Evolutionary conservation across 1,140 invertebrate species (phyloP).

Genomic region (Oreohelix idahoensis): DNA sequence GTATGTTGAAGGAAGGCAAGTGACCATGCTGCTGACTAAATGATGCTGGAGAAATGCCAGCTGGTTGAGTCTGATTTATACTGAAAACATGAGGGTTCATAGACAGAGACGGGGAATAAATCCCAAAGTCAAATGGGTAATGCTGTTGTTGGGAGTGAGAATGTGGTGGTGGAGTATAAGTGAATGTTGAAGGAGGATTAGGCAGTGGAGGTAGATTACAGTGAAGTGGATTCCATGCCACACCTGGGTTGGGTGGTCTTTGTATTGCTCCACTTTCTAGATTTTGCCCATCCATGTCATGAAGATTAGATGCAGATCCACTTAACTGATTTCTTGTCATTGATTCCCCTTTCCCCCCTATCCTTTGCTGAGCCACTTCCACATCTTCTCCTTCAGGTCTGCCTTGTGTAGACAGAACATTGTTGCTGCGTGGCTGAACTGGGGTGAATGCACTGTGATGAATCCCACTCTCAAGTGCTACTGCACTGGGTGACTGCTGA

Average conservation of each 20-base stretch:
- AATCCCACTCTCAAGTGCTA: constrained; percentile 54
- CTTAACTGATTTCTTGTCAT: constrained; percentile 27
- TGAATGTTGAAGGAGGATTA: constrained; percentile 13
- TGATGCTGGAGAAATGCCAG: constrained; percentile 7
- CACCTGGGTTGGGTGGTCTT: constrained; percentile 35
- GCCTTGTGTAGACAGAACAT: constrained; percentile 57
- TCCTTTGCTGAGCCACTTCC: not conserved
- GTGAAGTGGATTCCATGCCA: constrained; percentile 31
- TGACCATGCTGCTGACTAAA: constrained; percentile 12
- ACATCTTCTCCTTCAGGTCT: constrained; percentile 22
- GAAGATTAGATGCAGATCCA: constrained; percentile 56
- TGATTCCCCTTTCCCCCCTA: not conserved
- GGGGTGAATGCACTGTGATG: constrained; percentile 66
- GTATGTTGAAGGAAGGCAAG: constrained; percentile 43
- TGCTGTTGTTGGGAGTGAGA: constrained; percentile 25
- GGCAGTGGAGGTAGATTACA: constrained; percentile 26
- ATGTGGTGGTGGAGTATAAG: constrained; percentile 16
- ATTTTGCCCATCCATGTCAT: constrained; percentile 65
- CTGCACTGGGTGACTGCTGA: constrained; percentile 59
- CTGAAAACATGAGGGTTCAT: not conserved
- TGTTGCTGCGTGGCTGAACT: constrained; percentile 62
- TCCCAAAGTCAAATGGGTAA: constrained; percentile 33
- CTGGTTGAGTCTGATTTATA: not conserved
- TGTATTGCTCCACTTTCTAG: constrained; percentile 50
- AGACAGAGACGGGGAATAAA: not conserved